Evolutionary conservation across 2,113 vertebrate species (phyloP).

Genomic region (Urocolius indicus): DNA sequence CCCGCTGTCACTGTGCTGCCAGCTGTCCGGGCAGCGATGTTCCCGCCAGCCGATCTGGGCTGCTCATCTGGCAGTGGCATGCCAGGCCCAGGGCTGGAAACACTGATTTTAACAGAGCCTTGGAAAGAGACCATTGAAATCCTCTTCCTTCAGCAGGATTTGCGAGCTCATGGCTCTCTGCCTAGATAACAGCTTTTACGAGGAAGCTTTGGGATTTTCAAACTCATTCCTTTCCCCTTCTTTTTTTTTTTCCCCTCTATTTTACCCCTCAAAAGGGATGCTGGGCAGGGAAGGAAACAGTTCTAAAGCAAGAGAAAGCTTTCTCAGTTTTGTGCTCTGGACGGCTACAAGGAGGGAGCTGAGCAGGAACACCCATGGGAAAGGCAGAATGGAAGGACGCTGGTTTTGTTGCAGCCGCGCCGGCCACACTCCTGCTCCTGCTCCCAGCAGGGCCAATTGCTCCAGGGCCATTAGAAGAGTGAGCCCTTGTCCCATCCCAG

Average conservation of each 20-base stretch:
- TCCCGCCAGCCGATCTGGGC: background rate
- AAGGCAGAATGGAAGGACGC: background rate
- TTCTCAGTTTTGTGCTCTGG: background rate
- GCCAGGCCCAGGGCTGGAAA: background rate
- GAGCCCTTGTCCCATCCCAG: accelerated
- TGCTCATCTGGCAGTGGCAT: background rate
- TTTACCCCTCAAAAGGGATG: background rate
- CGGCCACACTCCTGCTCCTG: accelerated
- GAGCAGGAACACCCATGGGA: background rate
- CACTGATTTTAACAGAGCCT: background rate
- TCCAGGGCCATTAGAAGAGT: background rate
- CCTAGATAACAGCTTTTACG: background rate
- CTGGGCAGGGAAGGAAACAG: background rate
- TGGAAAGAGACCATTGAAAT: background rate
- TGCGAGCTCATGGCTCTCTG: background rate
- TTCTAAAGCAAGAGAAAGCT: background rate
- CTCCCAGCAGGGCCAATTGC: background rate
- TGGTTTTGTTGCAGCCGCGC: background rate
- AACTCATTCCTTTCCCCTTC: background rate
- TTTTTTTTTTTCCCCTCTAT: background rate
- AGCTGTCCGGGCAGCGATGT: accelerated
- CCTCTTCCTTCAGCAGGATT: background rate
- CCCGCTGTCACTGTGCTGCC: background rate
- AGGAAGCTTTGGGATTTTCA: conserved; percentile 18
- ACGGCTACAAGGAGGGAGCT: background rate